phyloP scores from a whole-genome alignment of 1,140 invertebrate genomes.

The Drosophila bipectinata region DNA sequence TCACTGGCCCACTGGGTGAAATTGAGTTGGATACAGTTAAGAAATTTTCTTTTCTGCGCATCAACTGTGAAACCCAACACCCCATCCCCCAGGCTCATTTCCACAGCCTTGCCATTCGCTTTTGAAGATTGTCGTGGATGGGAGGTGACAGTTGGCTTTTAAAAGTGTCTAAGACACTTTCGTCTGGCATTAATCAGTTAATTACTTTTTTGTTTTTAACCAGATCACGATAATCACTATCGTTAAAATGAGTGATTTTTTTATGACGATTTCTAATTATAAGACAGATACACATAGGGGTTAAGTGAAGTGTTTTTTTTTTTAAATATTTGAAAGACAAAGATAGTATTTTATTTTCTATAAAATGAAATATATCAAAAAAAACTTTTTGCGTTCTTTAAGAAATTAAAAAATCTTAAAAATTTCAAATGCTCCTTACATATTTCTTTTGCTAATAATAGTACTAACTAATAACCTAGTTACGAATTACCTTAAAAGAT shows the following conservation, averaged over 20 bases:
- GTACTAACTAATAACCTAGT: no score
- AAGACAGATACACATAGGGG: no score
- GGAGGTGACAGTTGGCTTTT: constrained; percentile 16
- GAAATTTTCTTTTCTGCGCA: constrained; percentile 80
- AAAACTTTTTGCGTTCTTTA: no score
- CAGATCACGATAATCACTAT: constrained; percentile 10
- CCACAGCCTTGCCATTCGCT: constrained; percentile 20
- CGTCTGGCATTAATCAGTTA: constrained; percentile 1
- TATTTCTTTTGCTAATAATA: no score
- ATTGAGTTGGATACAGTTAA: constrained; percentile 74
- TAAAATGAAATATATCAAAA: no score
- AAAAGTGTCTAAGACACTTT: constrained; percentile 41
- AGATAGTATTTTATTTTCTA: no score
- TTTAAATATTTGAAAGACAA: no score
- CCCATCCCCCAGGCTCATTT: constrained; percentile 25
- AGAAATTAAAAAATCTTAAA: no score
- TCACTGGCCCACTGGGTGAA: constrained; percentile 82
- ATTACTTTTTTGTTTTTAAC: background rate
- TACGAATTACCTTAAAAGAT: no score
- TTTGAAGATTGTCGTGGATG: constrained; percentile 30
- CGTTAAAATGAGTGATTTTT: background rate
- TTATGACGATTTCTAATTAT: no score
- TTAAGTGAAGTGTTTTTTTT: no score
- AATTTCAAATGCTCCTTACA: no score
- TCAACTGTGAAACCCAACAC: constrained; percentile 63